These are phyloP conservation scores for Smittia sp. DNA, from an alignment of 2,888 invertebrate genomes.

Conservation along the genomic window DNA sequence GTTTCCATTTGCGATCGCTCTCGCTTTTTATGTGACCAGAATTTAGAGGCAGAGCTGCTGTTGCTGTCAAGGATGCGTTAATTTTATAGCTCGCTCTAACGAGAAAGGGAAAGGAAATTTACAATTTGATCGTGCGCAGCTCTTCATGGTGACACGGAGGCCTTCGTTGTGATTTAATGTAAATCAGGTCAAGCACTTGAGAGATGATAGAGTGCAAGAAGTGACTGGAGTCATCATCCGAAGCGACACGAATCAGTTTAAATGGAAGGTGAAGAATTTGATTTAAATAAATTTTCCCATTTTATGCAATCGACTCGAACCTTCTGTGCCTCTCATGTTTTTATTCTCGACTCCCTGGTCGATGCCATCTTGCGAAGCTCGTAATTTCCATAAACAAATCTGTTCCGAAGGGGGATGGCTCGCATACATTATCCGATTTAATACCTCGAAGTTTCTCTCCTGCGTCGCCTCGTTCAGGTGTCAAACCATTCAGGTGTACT, in stretches of 20 bases:
- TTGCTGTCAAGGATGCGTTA: too few relatives aligned
- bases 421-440: background rate
- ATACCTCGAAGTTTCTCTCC: background rate
- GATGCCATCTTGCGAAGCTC: background rate
- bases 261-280: slow-evolving; percentile 22
- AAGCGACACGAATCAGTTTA: background rate
- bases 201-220: too few relatives aligned
- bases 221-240: too few relatives aligned
- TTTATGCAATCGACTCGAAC: background rate
- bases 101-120: too few relatives aligned
- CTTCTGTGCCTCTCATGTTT: background rate
- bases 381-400: slow-evolving; percentile 38
- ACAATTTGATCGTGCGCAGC: too few relatives aligned
- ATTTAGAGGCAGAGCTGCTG: too few relatives aligned
- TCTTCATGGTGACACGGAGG: too few relatives aligned
- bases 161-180: too few relatives aligned
- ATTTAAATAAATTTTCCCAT: slow-evolving; percentile 30
- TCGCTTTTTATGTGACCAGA: too few relatives aligned
- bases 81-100: too few relatives aligned
- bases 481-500: background rate
- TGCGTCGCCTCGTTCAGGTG: background rate
- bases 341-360: background rate
- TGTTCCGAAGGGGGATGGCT: background rate
- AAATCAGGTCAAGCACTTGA: too few relatives aligned
- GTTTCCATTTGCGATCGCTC: too few relatives aligned